These are phyloP conservation scores for Ariopsis seemanni DNA, from an alignment of 2,113 vertebrate species.

Conservation along the genomic window DNA sequence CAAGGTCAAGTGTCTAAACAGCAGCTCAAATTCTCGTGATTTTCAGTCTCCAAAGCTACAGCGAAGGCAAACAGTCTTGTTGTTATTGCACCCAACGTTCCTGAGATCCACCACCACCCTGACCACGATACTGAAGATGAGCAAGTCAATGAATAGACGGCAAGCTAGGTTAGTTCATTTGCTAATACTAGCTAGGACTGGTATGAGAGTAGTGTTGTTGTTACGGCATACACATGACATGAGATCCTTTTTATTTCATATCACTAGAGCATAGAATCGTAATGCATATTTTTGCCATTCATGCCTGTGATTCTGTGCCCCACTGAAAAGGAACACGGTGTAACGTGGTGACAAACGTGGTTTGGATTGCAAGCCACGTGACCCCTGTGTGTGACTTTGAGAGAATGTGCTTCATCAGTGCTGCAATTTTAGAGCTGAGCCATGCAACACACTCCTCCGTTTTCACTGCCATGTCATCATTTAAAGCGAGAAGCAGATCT, in stretches of 20 bases:
- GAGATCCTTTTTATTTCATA: not conserved
- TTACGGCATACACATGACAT: too few relatives aligned
- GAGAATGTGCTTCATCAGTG: not conserved
- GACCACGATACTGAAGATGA: not conserved
- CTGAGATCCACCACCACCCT: not conserved
- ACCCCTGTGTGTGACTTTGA: conserved; percentile 11
- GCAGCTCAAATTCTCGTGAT: not conserved
- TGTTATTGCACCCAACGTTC: not conserved
- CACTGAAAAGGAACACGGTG: not conserved
- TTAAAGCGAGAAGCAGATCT: not conserved
- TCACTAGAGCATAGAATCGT: not conserved
- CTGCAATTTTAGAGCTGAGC: conserved; percentile 20
- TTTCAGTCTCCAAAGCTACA: not conserved
- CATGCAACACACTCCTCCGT: conserved; percentile 7
- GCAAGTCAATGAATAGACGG: not conserved
- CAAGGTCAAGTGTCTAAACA: not conserved
- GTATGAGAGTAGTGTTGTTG: not conserved
- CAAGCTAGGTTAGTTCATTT: not conserved
- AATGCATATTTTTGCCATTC: not conserved
- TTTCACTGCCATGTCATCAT: not conserved
- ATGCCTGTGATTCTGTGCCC: not conserved
- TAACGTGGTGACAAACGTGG: not conserved
- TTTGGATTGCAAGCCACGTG: not conserved
- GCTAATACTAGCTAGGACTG: not conserved
- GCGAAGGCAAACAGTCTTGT: not conserved